Base-by-base conservation (phyloP, 2,113 vertebrate genomes). In the Podarcis muralis region DNA sequence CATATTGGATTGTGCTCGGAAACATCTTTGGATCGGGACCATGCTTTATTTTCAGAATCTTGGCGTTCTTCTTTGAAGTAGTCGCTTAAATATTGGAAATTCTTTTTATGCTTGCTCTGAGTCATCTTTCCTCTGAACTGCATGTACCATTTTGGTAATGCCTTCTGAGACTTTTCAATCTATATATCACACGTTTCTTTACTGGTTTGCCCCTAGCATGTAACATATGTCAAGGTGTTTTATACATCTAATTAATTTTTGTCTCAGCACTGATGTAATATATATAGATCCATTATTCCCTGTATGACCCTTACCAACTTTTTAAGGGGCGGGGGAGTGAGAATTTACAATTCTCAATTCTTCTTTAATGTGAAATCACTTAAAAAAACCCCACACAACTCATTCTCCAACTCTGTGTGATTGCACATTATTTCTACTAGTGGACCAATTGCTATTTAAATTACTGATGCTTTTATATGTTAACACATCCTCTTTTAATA, bases 161-260 rank as follows among this genome's bases (percentile, higher is more conserved):
- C 25, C 13, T 83, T 88, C 4, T 77, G 59, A 68, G 59, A 35
- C 13, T 57, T 87, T 65, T 66, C n/a, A 12, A 40, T 76, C 69
- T 40, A 66, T 62, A 76, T 88, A 43, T 27, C 30, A 83, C 57
- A n/a, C 76, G 18, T 75, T 82, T 75, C 69, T 83, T 76, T 88
- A 87, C 37, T 66, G 37, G 30, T 82, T 83, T 74, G 69, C 59
- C 35, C n/a, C n/a, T 68, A 83, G 62, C 59, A 77, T 76, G 48
- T 53, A 83, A 68, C 74, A 77, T 68, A n/a, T 88, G 40, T 88
- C 81, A 88, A 77, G 59, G 81, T 88, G 71, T 83, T 88, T 88
- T 83, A 77, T 77, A 68, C 12, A 57, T 88, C 71, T 88, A 88
- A 88, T 88, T 88, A 88, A 68, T 76, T 88, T 83, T 88, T 88